phyloP scores from a whole-genome alignment of 2,797 vertebrate genomes.

The Phaenicophaeus curvirostris region DNA sequence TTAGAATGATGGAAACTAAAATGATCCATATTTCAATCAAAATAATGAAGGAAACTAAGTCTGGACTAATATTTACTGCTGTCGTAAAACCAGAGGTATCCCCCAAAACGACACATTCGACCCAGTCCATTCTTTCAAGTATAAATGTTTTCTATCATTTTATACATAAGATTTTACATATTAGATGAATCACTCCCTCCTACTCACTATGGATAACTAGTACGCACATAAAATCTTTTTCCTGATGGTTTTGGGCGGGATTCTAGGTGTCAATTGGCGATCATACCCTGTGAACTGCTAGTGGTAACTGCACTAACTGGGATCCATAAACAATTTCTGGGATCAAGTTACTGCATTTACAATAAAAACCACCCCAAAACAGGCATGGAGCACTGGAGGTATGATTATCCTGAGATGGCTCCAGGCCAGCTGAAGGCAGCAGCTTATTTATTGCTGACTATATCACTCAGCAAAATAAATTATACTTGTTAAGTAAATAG shows the following conservation, averaged over 20 bases:
- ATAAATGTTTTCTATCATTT: neutral
- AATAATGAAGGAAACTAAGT: neutral
- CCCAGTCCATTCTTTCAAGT: neutral
- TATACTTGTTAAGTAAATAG: neutral
- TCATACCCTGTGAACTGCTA: neutral
- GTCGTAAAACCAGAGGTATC: neutral
- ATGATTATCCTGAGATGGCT: neutral
- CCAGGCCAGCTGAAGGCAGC: neutral
- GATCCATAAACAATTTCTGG: neutral
- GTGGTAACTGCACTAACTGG: neutral
- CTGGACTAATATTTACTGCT: neutral
- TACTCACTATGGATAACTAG: neutral
- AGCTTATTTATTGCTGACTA: neutral
- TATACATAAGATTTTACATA: neutral
- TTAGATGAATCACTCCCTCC: neutral
- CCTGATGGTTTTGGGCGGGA: neutral
- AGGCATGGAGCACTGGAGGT: neutral
- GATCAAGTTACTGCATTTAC: neutral
- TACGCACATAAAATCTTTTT: neutral
- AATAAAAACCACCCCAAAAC: neutral
- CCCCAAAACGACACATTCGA: fast-evolving
- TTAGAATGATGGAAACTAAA: neutral
- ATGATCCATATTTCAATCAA: neutral
- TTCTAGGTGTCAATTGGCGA: neutral
- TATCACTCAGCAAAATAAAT: neutral